Evolutionary conservation across 2,797 vertebrate species (phyloP).

Genomic region (Molossus alvarezi): DNA sequence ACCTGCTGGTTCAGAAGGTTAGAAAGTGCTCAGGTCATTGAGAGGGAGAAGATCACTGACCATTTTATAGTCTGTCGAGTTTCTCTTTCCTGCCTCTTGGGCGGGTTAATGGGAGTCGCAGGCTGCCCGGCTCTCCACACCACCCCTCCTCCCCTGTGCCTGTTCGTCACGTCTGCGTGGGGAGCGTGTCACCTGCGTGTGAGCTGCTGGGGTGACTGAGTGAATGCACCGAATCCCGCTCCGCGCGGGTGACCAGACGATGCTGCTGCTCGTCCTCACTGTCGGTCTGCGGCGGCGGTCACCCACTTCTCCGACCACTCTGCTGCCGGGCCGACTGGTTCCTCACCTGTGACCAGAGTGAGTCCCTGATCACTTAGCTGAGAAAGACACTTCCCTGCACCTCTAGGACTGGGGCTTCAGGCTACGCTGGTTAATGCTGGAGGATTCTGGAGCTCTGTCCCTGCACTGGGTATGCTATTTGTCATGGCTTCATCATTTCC

Average conservation of each 20-base stretch:
- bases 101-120: too few relatives aligned
- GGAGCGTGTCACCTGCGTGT: accelerated
- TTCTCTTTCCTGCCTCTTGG: neutral
- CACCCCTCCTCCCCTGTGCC: accelerated
- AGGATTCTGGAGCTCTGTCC: neutral
- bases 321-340: accelerated
- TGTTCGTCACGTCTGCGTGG: neutral
- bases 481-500: neutral
- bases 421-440: neutral
- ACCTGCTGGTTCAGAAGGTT: neutral
- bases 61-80: accelerated
- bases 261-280: accelerated
- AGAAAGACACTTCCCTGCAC: neutral
- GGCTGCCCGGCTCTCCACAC: accelerated
- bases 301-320: neutral
- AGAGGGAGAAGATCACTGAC: neutral
- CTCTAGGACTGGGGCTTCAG: neutral
- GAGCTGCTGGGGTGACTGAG: neutral
- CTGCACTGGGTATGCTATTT: neutral
- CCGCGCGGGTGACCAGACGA: accelerated
- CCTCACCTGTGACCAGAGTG: neutral
- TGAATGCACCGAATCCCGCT: neutral
- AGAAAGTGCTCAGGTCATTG: neutral
- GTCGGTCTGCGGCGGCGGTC: accelerated
- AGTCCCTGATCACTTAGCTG: neutral